A percentile compares a stretch with the other conserved stretches of the same genome.
Conservation (phyloP, 2,888 invertebrate species). For the Nebria salina region DNA sequence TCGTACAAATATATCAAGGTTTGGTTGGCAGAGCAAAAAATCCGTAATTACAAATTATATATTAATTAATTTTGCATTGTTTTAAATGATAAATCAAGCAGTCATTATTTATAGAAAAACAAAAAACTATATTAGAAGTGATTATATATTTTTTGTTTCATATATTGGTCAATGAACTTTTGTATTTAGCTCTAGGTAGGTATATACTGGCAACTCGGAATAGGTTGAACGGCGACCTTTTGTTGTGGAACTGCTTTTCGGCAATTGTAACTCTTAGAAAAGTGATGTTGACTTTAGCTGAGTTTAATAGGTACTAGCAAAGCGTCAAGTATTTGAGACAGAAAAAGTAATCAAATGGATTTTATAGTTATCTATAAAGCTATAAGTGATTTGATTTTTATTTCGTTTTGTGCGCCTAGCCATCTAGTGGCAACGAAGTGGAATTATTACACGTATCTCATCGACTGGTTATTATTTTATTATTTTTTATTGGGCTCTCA, state of each 20-base stretch:
- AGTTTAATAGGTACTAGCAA: neutral
- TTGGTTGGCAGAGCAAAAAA: neutral
- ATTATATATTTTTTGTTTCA: no score
- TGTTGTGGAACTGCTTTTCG: no score
- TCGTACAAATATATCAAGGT: constrained; percentile 2
- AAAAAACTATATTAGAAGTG: neutral
- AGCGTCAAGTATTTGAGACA: neutral
- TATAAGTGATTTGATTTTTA: neutral
- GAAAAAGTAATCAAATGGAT: neutral
- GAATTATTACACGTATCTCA: constrained; percentile 1
- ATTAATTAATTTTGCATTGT: neutral
- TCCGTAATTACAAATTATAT: constrained; percentile 2
- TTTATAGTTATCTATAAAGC: neutral
- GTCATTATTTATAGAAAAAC: neutral
- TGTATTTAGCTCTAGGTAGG: no score
- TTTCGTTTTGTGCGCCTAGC: neutral
- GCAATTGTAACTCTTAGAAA: neutral
- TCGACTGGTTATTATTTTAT: constrained; percentile 1
- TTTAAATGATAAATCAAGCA: neutral
- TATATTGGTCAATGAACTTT: no score
- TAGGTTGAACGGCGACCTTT: no score
- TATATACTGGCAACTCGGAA: no score
- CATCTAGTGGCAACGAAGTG: neutral
- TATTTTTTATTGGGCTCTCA: neutral
- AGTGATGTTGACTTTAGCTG: neutral